Base-by-base conservation (phyloP, 2,113 vertebrate genomes). In the Gavia stellata region DNA sequence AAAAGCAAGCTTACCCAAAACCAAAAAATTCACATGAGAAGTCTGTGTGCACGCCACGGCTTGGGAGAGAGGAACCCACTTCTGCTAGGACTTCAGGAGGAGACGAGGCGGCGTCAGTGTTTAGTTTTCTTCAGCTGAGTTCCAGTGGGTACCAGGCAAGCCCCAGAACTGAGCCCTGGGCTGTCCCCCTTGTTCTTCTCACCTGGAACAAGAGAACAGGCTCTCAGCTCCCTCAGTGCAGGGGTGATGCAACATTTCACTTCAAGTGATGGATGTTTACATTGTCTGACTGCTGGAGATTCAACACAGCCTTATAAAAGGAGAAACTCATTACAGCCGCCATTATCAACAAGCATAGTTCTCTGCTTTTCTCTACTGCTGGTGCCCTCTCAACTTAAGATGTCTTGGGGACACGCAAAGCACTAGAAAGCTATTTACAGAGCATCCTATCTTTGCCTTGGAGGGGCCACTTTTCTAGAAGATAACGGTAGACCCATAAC, bases 151-250 rank as follows among this genome's bases (percentile, higher is more conserved):
- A 45, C 38, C 65, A 56, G 63, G 26, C 5, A 19, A 91, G 52
- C 42, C 28, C 31, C 81, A 90, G 72, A 84, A 62, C 36, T 10
- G 74, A 86, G 77, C 31, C 49, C 49, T 79, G 70, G 55, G 62
- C 71, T 49, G 44, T 29, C 10, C 52, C 75, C 5, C n/a, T 93
- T 4, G 17, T 72, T 92, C 86, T 86, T 83, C 1, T 49, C 66
- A 85, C 94, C 97, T 97, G 81, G 13, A 97, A 97, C 24, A 81
- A 93, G 3, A 96, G 38, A 81, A 86, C 3, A 73, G 58, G 71
- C 2, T 9, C 7, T 94, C 63, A 97, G 91, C 49, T 85, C 8
- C n/a, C 75, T n/a, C 13, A 23, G 62, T 0, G 0, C 49, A 49
- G 31, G 21, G 55, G 20, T 4, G 13, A 86, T 14, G 25, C 50